phyloP scores from a whole-genome alignment of 2,888 invertebrate genomes.

The Platypus cylindrus region DNA sequence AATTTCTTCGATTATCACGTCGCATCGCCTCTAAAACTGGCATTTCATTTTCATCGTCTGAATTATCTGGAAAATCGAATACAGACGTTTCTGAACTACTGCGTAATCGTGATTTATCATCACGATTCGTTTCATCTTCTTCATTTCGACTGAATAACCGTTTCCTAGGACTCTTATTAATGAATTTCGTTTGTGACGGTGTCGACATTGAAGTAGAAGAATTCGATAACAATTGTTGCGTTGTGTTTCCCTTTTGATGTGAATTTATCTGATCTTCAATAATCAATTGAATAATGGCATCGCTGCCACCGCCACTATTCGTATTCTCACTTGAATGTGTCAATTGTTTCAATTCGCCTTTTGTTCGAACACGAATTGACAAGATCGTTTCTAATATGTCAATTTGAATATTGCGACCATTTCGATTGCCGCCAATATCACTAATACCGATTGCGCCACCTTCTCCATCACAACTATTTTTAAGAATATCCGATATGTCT shows the following conservation, averaged over 20 bases:
- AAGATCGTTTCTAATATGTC: slow-evolving; percentile 49
- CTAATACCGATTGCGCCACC: not conserved
- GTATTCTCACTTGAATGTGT: slow-evolving; percentile 16
- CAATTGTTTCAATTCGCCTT: slow-evolving; percentile 64
- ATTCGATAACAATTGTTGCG: slow-evolving; percentile 9
- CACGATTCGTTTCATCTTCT: slow-evolving; percentile 28
- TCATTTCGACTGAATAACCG: slow-evolving; percentile 50
- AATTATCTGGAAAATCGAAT: slow-evolving; percentile 51
- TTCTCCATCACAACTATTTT: slow-evolving; percentile 35
- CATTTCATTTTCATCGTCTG: slow-evolving; percentile 50
- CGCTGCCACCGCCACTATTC: slow-evolving; percentile 14
- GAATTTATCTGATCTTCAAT: slow-evolving; percentile 31
- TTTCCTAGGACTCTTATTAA: slow-evolving; percentile 38
- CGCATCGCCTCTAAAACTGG: slow-evolving; percentile 49
- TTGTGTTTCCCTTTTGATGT: slow-evolving; percentile 28
- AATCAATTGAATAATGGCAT: slow-evolving; percentile 19
- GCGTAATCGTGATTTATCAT: slow-evolving; percentile 38
- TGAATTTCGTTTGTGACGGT: slow-evolving; percentile 38
- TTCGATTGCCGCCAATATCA: slow-evolving; percentile 16
- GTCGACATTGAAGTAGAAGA: slow-evolving; percentile 23
- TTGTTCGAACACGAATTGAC: slow-evolving; percentile 66
- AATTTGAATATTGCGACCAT: slow-evolving; percentile 28
- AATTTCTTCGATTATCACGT: slow-evolving; percentile 41
- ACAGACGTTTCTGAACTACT: slow-evolving; percentile 52
- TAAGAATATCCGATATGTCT: slow-evolving; percentile 44